phyloP scores from a whole-genome alignment of 2,888 invertebrate genomes.

The Gasteruption jaculator region DNA sequence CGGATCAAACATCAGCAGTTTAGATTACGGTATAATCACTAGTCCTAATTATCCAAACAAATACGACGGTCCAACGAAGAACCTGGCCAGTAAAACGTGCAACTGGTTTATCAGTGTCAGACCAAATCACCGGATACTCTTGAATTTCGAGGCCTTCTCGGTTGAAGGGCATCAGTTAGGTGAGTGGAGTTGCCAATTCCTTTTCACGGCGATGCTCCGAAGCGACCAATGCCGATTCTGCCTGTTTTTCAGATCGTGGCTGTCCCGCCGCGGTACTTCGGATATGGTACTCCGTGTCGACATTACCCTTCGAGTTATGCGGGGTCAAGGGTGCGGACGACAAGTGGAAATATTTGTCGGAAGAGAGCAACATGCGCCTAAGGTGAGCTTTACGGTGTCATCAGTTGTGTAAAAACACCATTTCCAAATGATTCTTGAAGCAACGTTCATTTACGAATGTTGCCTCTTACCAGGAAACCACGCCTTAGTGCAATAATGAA shows the following conservation, averaged over 20 bases:
- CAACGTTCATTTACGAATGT: too few species aligned
- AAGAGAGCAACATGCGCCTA: slow-evolving; percentile 80
- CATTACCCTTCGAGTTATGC: slow-evolving; percentile 82
- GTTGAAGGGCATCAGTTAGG: slow-evolving; percentile 90
- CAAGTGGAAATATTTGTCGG: slow-evolving; percentile 82
- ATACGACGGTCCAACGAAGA: slow-evolving; percentile 78
- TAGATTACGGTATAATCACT: slow-evolving; percentile 76
- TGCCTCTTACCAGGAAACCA: too few species aligned
- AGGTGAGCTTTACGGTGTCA: slow-evolving; percentile 55
- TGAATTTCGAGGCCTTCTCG: slow-evolving; percentile 87
- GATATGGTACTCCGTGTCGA: slow-evolving; percentile 79
- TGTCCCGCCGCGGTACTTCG: slow-evolving; percentile 89
- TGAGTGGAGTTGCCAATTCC: slow-evolving; percentile 42
- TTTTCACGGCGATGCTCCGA: neutral
- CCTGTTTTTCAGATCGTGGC: slow-evolving; percentile 87
- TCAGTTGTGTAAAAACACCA: too few species aligned
- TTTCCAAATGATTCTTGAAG: too few species aligned
- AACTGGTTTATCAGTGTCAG: slow-evolving; percentile 94
- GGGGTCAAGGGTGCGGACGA: slow-evolving; percentile 75
- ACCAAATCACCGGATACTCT: slow-evolving; percentile 79
- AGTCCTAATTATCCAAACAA: slow-evolving; percentile 89
- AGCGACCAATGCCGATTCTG: neutral
- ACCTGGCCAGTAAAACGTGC: slow-evolving; percentile 83
- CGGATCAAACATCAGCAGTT: slow-evolving; percentile 83
- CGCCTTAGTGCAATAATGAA: too few species aligned